Percentiles rank a stretch among this genome's conserved stretches.
Evolutionary conservation across 2,888 invertebrate genomes (phyloP).

Genomic region (Hypomecis atomaria): DNA sequence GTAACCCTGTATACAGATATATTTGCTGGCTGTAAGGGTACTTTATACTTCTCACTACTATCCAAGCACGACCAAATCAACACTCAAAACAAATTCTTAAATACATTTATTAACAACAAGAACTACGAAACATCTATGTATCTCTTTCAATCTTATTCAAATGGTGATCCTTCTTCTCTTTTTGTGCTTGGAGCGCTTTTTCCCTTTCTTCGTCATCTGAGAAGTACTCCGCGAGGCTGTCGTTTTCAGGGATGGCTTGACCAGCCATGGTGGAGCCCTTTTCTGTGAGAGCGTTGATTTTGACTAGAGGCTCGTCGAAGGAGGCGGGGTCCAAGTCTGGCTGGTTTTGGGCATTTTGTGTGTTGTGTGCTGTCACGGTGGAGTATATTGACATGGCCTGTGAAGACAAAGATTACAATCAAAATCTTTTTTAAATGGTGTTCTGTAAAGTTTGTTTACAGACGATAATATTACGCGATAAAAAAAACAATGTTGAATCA

Average conservation of each 20-base stretch:
- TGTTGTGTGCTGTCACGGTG: conserved; percentile 77
- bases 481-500: no score
- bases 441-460: no score
- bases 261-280: conserved; percentile 70
- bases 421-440: no score
- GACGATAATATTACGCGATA: no score
- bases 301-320: conserved; percentile 67
- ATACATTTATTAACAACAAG: conserved; percentile 55
- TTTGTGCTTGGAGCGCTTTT: conserved; percentile 68
- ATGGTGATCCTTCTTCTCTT: conserved; percentile 66
- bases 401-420: conserved; percentile 49
- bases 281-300: conserved; percentile 64
- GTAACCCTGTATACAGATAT: no score
- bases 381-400: conserved; percentile 87
- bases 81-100: conserved; percentile 33
- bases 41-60: no score
- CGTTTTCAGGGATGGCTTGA: conserved; percentile 62
- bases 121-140: conserved; percentile 60
- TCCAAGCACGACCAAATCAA: conserved; percentile 31
- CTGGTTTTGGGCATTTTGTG: conserved; percentile 50
- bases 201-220: conserved; percentile 82
- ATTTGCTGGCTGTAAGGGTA: no score
- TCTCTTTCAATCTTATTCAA: conserved; percentile 69
- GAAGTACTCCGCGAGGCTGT: conserved; percentile 76
- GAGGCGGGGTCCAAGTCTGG: conserved; percentile 53